These are phyloP conservation scores for Torymus tubicola DNA, from an alignment of 2,888 invertebrate species.

Conservation along the genomic window DNA sequence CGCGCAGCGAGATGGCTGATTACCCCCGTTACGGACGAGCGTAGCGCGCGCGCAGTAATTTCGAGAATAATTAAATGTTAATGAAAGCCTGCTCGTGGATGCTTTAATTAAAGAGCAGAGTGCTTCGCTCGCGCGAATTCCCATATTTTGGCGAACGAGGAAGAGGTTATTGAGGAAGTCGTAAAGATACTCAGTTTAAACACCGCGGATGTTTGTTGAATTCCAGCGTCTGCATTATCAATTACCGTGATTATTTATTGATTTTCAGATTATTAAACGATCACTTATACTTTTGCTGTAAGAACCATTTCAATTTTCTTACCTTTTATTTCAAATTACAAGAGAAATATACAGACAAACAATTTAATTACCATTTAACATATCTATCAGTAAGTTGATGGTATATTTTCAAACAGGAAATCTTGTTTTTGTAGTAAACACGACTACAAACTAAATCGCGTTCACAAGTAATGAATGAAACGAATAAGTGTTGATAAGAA, in stretches of 20 bases:
- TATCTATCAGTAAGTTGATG: no score
- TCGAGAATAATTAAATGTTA: constrained; percentile 40
- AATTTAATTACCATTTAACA: no score
- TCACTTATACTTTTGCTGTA: no score
- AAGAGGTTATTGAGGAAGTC: constrained; percentile 27
- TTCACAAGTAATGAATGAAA: constrained; percentile 1
- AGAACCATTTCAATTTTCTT: no score
- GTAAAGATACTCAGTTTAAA: background rate
- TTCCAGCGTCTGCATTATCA: constrained; percentile 5
- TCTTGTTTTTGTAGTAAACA: background rate
- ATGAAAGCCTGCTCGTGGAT: constrained; percentile 16
- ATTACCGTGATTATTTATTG: constrained; percentile 18
- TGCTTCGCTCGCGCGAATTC: constrained; percentile 17
- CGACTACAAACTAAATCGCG: background rate
- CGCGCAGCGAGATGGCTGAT: background rate
- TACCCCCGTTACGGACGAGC: background rate
- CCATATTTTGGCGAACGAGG: constrained; percentile 35
- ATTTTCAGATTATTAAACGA: background rate
- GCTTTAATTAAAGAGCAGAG: constrained; percentile 22
- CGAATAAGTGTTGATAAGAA: constrained; percentile 9
- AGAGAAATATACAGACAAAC: no score
- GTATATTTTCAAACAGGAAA: no score
- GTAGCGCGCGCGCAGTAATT: background rate
- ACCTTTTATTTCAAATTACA: no score
- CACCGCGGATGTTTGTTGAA: no score